These are phyloP conservation scores for Chamaetylas fuelleborni DNA, from an alignment of 2,113 vertebrate genomes.

Conservation along the genomic window DNA sequence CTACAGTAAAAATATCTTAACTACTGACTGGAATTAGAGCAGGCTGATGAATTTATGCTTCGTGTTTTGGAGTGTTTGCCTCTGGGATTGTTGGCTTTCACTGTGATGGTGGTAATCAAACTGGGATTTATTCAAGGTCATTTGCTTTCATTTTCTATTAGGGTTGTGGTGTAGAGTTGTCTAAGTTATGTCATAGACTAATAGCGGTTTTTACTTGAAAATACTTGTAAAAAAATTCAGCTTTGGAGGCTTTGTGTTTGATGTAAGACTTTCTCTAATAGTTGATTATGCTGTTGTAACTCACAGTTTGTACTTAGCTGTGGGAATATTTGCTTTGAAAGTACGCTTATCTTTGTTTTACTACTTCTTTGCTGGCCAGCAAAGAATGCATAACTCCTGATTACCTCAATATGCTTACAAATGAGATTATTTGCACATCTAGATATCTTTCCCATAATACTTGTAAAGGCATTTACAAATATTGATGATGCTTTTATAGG, in stretches of 20 bases:
- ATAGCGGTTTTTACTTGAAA: not conserved
- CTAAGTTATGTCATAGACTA: not conserved
- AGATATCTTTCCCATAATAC: not conserved
- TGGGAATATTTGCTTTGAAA: conserved; percentile 14
- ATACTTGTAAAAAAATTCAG: not conserved
- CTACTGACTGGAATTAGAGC: not conserved
- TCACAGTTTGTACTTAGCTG: not conserved
- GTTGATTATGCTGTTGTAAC: not conserved
- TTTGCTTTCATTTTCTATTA: not conserved
- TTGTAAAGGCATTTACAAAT: not conserved
- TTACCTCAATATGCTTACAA: not conserved
- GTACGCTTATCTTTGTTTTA: not conserved
- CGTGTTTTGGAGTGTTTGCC: not conserved
- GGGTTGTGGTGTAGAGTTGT: not conserved
- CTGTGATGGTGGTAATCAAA: not conserved
- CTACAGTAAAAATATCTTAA: not conserved
- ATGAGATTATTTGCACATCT: not conserved
- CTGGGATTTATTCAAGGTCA: not conserved
- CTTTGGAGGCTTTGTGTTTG: not conserved
- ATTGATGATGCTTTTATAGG: conserved; percentile 3
- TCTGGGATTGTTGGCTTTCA: not conserved
- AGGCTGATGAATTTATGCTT: not conserved
- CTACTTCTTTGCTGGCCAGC: not conserved
- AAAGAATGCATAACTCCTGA: conserved; percentile 3
- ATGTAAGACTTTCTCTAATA: not conserved